These are phyloP conservation scores for Tenthredo mesomela DNA, from an alignment of 2,888 invertebrate genomes.

Conservation along the genomic window DNA sequence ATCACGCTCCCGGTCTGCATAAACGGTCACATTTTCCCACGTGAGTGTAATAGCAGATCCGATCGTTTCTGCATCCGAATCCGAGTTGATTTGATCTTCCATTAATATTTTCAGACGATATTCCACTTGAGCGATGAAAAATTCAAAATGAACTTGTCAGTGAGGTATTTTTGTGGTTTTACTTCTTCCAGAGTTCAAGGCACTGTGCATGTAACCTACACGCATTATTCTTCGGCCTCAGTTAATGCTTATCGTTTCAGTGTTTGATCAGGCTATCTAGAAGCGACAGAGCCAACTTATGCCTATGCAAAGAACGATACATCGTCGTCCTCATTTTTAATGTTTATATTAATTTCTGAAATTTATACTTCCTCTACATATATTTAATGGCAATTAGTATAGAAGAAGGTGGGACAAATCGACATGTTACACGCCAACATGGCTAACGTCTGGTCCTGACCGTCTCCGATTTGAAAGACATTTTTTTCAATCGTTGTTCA, in stretches of 20 bases:
- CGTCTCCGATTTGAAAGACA: too few species aligned
- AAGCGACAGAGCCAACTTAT: neutral
- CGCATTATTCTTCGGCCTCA: neutral
- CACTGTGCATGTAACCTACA: neutral
- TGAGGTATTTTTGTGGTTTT: neutral
- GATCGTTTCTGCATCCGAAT: neutral
- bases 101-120: constrained; percentile 11
- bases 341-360: neutral
- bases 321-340: constrained; percentile 35
- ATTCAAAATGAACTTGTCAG: neutral
- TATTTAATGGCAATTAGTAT: neutral
- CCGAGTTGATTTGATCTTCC: constrained; percentile 32
- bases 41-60: constrained; percentile 52
- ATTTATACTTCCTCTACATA: neutral
- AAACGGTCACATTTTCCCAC: constrained; percentile 63
- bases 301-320: neutral
- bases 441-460: too few species aligned
- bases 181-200: constrained; percentile 16
- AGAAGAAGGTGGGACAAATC: neutral
- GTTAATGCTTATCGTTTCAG: constrained; percentile 38
- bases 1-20: constrained; percentile 25
- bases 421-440: neutral
- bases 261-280: constrained; percentile 44
- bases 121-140: neutral
- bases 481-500: too few species aligned